These are phyloP conservation scores for Laticauda laticaudata DNA, from an alignment of 2,113 vertebrate genomes.

Conservation along the genomic window DNA sequence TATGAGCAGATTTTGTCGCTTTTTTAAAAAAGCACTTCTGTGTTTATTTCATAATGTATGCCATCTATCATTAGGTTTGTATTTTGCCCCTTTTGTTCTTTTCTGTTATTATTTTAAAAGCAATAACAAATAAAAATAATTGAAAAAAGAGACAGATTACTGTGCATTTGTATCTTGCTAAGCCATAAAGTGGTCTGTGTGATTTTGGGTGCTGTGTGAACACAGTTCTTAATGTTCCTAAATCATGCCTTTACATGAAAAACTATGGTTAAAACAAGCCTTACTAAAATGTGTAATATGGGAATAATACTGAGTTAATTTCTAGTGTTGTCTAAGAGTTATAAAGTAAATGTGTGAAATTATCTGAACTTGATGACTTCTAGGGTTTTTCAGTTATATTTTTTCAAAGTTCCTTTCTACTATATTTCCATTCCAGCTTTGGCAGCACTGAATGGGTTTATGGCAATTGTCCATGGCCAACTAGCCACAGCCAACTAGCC, in stretches of 20 bases:
- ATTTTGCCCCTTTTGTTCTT: no score
- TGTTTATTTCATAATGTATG: no score
- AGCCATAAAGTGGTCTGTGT: not conserved
- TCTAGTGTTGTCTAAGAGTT: not conserved
- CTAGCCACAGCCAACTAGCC: no score
- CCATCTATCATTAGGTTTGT: no score
- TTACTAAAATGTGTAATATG: not conserved
- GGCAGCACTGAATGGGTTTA: not conserved
- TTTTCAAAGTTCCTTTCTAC: not conserved
- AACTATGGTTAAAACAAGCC: not conserved
- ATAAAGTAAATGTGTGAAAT: not conserved
- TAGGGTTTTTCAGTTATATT: not conserved
- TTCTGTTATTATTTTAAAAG: no score
- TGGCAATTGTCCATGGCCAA: no score
- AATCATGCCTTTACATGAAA: not conserved
- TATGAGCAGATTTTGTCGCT: no score
- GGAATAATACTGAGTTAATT: not conserved
- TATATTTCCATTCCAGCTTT: not conserved
- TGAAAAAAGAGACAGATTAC: no score
- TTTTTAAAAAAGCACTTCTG: no score
- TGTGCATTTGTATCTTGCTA: not conserved
- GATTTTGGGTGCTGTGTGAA: not conserved
- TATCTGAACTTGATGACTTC: not conserved
- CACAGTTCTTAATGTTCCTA: not conserved
- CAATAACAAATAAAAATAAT: no score